These are phyloP conservation scores for Calypte anna DNA, from an alignment of 2,113 vertebrate species.

Conservation along the genomic window DNA sequence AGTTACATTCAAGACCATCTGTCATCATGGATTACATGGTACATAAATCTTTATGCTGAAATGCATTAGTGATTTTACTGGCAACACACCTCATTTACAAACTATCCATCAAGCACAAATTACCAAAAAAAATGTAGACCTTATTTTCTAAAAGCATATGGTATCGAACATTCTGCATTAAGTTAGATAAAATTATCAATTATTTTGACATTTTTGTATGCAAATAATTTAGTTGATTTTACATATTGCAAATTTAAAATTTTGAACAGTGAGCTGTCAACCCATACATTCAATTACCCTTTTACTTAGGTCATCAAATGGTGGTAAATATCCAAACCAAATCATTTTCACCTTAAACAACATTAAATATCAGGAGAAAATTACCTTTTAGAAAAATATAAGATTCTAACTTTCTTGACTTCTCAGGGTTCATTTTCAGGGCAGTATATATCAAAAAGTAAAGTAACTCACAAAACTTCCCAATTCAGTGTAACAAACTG, in stretches of 20 bases:
- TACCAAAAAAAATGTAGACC: neutral
- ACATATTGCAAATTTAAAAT: constrained; percentile 20
- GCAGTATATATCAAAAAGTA: neutral
- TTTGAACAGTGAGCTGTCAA: constrained; percentile 15
- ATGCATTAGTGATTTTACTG: constrained; percentile 56
- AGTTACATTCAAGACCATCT: constrained; percentile 54
- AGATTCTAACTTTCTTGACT: neutral
- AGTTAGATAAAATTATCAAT: constrained; percentile 34
- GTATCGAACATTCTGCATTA: neutral
- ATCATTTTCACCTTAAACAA: constrained; percentile 15
- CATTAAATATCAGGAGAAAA: constrained; percentile 23
- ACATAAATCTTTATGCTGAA: constrained; percentile 65
- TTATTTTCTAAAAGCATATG: constrained; percentile 28
- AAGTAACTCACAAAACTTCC: neutral
- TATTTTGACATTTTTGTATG: constrained; percentile 9
- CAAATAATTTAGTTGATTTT: constrained; percentile 39
- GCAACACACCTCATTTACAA: constrained; percentile 53
- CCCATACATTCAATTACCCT: neutral
- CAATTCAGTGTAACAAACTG: neutral
- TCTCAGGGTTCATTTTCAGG: neutral
- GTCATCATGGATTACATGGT: constrained; percentile 48
- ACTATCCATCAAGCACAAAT: constrained; percentile 38
- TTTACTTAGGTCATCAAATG: constrained; percentile 20
- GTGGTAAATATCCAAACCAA: neutral
- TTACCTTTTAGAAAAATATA: constrained; percentile 25